Conservation (phyloP, 2,113 vertebrate genomes). For the Ochotona princeps region DNA sequence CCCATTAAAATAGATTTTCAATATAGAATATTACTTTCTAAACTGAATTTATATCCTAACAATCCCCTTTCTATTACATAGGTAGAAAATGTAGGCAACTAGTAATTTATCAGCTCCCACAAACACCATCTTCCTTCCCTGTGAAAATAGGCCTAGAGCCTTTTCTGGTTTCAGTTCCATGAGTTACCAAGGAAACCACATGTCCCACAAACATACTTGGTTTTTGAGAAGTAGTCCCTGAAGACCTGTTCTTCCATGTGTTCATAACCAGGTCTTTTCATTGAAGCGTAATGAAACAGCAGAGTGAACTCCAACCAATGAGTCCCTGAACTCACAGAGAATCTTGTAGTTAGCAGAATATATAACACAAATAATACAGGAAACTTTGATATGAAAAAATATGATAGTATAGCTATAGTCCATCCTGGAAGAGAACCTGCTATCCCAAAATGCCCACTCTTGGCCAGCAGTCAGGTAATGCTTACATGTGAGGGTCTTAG, state of each 20-base stretch:
- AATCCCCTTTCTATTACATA: not conserved
- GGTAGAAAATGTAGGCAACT: not conserved
- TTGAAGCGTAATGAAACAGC: not conserved
- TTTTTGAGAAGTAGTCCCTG: constrained; percentile 62
- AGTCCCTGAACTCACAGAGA: not conserved
- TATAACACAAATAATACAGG: not conserved
- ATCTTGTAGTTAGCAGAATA: not conserved
- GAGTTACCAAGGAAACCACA: constrained; percentile 66
- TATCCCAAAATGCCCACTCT: not conserved
- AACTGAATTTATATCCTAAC: not conserved
- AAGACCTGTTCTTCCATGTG: constrained; percentile 43
- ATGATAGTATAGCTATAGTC: too few relatives aligned
- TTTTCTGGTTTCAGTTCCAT: not conserved
- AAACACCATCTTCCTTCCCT: not conserved
- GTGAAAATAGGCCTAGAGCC: not conserved
- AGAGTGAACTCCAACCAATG: not conserved
- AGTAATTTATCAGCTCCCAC: not conserved
- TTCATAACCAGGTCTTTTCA: constrained; percentile 37
- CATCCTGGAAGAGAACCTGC: not conserved
- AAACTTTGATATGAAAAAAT: not conserved
- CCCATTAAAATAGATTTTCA: not conserved
- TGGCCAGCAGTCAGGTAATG: not conserved
- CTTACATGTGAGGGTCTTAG: not conserved
- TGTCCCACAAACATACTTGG: constrained; percentile 54
- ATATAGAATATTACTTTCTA: constrained; percentile 7